A percentile compares a stretch with the other conserved stretches of the same genome.
These are phyloP conservation scores for Helobdella robusta DNA, from an alignment of 2,888 invertebrate genomes.

Conservation along the genomic window DNA sequence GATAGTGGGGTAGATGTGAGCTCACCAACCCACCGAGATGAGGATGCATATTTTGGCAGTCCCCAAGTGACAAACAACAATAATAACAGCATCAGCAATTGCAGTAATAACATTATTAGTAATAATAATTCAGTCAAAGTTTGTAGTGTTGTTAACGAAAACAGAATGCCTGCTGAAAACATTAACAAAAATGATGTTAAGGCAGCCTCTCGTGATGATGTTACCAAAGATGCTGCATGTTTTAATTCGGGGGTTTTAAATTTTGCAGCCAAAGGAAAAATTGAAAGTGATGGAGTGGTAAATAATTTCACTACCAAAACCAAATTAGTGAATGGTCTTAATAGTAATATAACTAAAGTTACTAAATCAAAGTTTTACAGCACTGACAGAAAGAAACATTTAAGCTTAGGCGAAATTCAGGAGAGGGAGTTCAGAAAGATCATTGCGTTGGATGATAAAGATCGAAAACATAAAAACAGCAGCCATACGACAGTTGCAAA, in stretches of 20 bases:
- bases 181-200: not conserved
- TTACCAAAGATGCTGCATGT: not conserved
- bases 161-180: not conserved
- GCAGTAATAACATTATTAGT: not conserved
- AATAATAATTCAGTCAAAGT: not conserved
- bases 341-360: no score
- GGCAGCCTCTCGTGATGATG: conserved; percentile 3
- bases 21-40: conserved; percentile 25
- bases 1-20: conserved; percentile 28
- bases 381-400: conserved; percentile 15
- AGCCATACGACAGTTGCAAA: no score
- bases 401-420: conserved; percentile 10
- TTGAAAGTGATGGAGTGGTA: no score
- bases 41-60: conserved; percentile 24
- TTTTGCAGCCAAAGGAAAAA: no score
- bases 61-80: not conserved
- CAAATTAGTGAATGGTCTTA: no score
- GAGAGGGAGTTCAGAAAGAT: conserved; percentile 22
- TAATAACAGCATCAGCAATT: not conserved
- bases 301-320: conserved; percentile 10
- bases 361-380: conserved; percentile 16
- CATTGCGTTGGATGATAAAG: conserved; percentile 15
- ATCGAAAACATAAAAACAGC: conserved; percentile 17
- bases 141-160: not conserved
- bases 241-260: not conserved